Evolutionary conservation across 2,113 vertebrate genomes (phyloP), one percentile per base, ranked within the genome.

Genomic region (Channa maculata): DNA sequence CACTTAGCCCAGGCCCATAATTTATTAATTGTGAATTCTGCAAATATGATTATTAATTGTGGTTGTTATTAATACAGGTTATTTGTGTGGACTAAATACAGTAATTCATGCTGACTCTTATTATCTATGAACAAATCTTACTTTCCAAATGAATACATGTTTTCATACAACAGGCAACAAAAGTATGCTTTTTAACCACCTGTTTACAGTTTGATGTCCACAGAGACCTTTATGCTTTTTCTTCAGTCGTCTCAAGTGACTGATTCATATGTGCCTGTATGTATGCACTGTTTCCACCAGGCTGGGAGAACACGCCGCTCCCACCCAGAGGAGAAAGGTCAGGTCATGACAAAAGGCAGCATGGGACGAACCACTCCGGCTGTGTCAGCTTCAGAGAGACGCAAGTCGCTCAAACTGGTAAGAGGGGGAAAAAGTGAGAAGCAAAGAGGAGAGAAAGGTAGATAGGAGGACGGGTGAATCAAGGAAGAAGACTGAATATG

Each of bases 351-450:
- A 6, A 91, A 92, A 74, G 82, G 75, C 72, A 87, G 55, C 14
- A 33, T 79, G 5, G 83, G 75, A 37, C 81, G 86, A 36, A 86
- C 82, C 52, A 91, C 92, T 1, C 94, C 94, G 2, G 92, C 93
- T 0, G 95, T 95, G 12, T 89, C 95, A 0, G 94, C 94, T 0
- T 90, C 94, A 0, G 95, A 96, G 79, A 94, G 90, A 83, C 95
- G 92, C 84, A 97, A 85, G 84, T 97, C 96, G 0, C 61, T 96
- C 48, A 96, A 95, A 12, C 85, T 98, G 95, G 97, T 97, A 86
- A 93, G 94, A 52, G 2, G 46, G 7, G 60, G 46, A 48, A 61
- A 3, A 2, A 14, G 6, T 14, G 0, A 50, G 36, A 5, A 48
- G 11, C 24, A 1, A 4, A 49, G 14, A 43, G 12, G 50, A 50